phyloP scores from a whole-genome alignment of 2,113 vertebrate genomes.

The Narcine bancroftii region DNA sequence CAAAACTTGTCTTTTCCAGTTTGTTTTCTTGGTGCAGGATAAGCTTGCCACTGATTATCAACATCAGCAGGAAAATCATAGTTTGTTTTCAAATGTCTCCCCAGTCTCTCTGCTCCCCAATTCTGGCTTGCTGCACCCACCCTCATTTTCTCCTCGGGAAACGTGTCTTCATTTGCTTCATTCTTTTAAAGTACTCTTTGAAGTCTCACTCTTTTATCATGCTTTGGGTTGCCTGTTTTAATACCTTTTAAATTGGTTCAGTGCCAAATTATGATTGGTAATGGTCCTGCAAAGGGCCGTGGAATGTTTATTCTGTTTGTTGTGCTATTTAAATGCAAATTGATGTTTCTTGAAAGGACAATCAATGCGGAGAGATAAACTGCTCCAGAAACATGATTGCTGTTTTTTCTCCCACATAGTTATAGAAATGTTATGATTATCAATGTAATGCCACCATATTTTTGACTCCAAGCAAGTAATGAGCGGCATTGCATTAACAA shows the following conservation, averaged over 20 bases:
- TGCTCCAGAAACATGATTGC: not conserved
- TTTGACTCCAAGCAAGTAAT: not conserved
- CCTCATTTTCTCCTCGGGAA: not conserved
- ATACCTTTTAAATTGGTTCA: too few relatives aligned
- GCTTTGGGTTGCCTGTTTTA: not conserved
- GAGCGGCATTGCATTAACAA: too few relatives aligned
- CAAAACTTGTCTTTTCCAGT: too few relatives aligned
- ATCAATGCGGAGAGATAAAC: not conserved
- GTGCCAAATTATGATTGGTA: too few relatives aligned
- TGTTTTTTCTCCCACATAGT: not conserved
- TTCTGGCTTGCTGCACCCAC: not conserved
- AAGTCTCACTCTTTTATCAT: not conserved
- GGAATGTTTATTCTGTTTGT: too few relatives aligned
- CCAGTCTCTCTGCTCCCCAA: not conserved
- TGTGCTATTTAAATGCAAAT: too few relatives aligned
- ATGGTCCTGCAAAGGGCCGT: too few relatives aligned
- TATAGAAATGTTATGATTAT: not conserved
- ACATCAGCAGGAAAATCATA: not conserved
- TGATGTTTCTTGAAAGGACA: not conserved
- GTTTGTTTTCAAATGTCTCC: not conserved
- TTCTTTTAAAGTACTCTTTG: not conserved
- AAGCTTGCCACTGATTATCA: not conserved
- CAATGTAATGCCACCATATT: not conserved
- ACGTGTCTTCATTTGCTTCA: not conserved
- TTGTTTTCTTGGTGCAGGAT: not conserved